phyloP scores from a whole-genome alignment of 2,797 vertebrate genomes.

The Phalloptychus januarius region DNA sequence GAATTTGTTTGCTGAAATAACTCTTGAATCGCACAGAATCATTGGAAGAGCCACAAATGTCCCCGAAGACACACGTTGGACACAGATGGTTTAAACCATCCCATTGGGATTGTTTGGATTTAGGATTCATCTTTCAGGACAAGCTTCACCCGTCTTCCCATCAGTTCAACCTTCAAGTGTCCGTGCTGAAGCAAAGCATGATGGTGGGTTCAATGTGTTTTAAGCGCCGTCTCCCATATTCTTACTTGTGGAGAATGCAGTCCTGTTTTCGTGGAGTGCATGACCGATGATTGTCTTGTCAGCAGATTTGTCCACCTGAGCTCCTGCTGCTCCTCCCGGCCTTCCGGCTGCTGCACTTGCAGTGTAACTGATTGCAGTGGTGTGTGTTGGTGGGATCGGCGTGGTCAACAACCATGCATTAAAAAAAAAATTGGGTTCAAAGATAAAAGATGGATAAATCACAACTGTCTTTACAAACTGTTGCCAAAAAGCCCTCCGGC shows the following conservation, averaged over 20 bases:
- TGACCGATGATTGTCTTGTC: background rate
- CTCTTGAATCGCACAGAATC: too few relatives aligned
- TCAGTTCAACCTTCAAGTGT: background rate
- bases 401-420: conserved; percentile 4
- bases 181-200: background rate
- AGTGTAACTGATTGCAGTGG: background rate
- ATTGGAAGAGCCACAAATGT: too few relatives aligned
- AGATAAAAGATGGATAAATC: conserved; percentile 32
- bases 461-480: conserved; percentile 15
- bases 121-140: background rate
- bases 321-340: too few relatives aligned
- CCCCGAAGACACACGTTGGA: too few relatives aligned
- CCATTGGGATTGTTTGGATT: background rate
- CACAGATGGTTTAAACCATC: background rate
- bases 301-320: background rate
- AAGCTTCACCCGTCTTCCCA: background rate
- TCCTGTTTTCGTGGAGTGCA: background rate
- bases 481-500: conserved; percentile 34
- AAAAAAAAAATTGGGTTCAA: conserved; percentile 26
- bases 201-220: background rate
- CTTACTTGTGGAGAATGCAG: background rate
- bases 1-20: too few relatives aligned
- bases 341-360: too few relatives aligned
- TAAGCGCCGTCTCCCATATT: background rate
- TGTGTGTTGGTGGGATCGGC: background rate